Conservation (phyloP, 2,888 invertebrate species). For the Steinernema scapterisci region DNA sequence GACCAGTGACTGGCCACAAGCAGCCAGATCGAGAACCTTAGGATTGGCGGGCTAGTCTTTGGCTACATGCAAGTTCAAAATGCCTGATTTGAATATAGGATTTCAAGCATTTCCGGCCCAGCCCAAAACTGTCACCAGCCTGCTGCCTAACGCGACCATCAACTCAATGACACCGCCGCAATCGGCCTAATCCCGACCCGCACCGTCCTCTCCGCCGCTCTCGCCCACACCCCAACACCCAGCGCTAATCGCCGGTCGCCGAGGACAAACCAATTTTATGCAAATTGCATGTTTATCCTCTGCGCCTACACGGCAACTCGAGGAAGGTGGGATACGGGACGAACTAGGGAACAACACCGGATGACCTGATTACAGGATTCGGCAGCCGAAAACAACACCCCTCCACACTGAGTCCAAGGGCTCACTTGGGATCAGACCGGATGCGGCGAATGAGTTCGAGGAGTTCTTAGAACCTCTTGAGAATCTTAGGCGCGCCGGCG, state of each 20-base stretch:
- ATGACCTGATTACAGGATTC: neutral
- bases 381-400: neutral
- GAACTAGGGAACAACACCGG: no score
- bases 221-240: no score
- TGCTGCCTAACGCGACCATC: no score
- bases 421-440: neutral
- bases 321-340: no score
- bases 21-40: no score
- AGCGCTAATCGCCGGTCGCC: slow-evolving; percentile 9
- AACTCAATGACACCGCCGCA: neutral
- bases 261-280: slow-evolving; percentile 32
- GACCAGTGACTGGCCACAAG: no score
- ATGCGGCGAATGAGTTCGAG: neutral
- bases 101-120: neutral
- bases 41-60: no score
- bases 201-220: neutral
- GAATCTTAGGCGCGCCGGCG: no score
- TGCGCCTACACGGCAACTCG: neutral
- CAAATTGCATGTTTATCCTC: slow-evolving; percentile 29
- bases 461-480: neutral
- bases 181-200: neutral
- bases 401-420: no score
- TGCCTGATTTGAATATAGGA: neutral
- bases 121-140: neutral
- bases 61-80: no score